These are phyloP conservation scores for Parochlus steinenii DNA, from an alignment of 2,888 invertebrate species.

Conservation along the genomic window DNA sequence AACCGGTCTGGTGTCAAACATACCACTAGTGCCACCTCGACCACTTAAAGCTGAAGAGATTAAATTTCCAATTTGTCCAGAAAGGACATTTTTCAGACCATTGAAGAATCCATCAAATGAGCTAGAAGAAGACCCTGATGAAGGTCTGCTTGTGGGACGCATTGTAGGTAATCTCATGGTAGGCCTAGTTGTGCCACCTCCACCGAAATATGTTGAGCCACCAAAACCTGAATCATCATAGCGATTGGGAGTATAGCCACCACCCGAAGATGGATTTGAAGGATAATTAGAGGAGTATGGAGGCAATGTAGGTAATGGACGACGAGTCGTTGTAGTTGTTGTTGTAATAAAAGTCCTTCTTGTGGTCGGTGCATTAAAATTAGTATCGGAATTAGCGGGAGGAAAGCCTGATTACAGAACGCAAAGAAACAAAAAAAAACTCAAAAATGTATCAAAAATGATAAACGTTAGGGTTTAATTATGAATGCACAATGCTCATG, in stretches of 20 bases:
- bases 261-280: slow-evolving; percentile 7
- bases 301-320: slow-evolving; percentile 7
- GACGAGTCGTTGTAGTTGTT: slow-evolving; percentile 7
- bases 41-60: background rate
- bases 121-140: slow-evolving; percentile 6
- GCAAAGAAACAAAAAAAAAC: too few species aligned
- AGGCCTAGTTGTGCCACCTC: background rate
- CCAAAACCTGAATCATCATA: slow-evolving; percentile 10
- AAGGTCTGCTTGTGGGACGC: slow-evolving; percentile 7
- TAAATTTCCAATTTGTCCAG: slow-evolving; percentile 7
- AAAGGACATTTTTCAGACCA: slow-evolving; percentile 2
- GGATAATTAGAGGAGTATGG: slow-evolving; percentile 11
- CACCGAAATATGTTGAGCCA: slow-evolving; percentile 4
- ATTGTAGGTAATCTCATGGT: slow-evolving; percentile 5
- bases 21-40: slow-evolving; percentile 8
- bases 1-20: slow-evolving; percentile 9
- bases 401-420: too few species aligned
- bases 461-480: too few species aligned
- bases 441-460: too few species aligned
- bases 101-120: slow-evolving; percentile 6
- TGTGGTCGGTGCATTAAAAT: too few species aligned
- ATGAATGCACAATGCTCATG: too few species aligned
- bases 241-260: slow-evolving; percentile 10
- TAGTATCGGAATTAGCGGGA: too few species aligned
- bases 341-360: too few species aligned